Conservation (phyloP, 2,113 vertebrate species). For the Pongo pygmaeus region DNA sequence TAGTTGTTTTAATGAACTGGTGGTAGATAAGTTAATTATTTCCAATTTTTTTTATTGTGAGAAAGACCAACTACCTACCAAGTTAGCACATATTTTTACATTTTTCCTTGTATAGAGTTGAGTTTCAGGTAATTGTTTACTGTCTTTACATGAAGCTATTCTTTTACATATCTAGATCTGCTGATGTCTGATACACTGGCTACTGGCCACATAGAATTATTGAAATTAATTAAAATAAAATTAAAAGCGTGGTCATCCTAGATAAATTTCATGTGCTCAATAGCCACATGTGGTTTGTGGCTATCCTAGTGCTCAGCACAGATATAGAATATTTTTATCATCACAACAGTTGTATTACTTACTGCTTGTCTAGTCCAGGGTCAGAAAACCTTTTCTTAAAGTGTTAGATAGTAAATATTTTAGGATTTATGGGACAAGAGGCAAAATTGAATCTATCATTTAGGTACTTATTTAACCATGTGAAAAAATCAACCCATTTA, state of each 20-base stretch:
- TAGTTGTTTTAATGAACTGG: background rate
- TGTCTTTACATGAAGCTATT: background rate
- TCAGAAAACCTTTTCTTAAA: background rate
- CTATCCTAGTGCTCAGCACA: background rate
- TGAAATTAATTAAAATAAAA: background rate
- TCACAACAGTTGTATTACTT: rapidly evolving
- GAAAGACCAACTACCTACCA: background rate
- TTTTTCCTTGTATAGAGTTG: background rate
- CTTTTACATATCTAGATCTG: background rate
- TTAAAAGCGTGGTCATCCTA: background rate
- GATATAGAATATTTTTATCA: too few species aligned
- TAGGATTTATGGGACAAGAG: background rate
- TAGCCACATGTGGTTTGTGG: rapidly evolving
- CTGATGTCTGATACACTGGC: background rate
- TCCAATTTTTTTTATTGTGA: background rate
- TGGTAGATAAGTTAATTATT: background rate
- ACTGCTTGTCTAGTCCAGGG: background rate
- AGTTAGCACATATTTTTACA: background rate
- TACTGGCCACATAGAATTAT: background rate
- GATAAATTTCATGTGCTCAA: background rate
- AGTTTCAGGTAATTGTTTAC: background rate
- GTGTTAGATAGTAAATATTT: background rate
- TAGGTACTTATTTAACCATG: background rate
- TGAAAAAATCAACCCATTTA: background rate
- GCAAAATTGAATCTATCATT: background rate